phyloP scores from a whole-genome alignment of 2,888 invertebrate species.

The Lepidocyrtinus sp. region DNA sequence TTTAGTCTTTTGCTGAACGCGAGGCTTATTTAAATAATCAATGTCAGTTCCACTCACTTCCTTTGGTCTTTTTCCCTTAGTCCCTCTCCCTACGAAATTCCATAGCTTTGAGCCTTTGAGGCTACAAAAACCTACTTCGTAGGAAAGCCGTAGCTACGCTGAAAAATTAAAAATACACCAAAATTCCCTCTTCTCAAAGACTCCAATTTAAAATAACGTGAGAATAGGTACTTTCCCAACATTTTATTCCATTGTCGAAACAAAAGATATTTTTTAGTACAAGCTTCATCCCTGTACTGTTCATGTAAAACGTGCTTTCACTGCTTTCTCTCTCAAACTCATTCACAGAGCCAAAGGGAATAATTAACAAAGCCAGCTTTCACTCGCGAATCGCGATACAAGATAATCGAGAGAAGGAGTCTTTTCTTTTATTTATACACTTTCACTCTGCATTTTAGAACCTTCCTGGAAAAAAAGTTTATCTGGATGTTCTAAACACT shows the following conservation, averaged over 20 bases:
- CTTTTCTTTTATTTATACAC: neutral
- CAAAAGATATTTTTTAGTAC: no score
- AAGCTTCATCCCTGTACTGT: neutral
- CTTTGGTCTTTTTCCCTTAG: neutral
- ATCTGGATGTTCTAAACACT: no score
- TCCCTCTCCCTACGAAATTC: no score
- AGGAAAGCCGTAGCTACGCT: no score
- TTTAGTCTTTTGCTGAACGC: neutral
- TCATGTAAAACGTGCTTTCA: neutral
- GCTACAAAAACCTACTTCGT: no score
- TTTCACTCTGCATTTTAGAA: conserved; percentile 41
- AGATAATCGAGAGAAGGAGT: neutral
- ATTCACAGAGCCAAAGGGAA: conserved; percentile 34
- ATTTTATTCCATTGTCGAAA: neutral
- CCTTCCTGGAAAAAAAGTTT: neutral
- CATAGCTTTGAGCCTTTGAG: no score
- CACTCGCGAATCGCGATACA: neutral
- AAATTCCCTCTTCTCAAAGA: no score
- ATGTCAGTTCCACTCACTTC: conserved; percentile 40
- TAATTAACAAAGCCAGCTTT: conserved; percentile 46
- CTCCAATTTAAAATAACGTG: no score
- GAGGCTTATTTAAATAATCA: conserved; percentile 52
- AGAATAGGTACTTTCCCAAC: conserved; percentile 12
- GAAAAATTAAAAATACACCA: no score
- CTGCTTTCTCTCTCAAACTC: no score